A percentile compares a stretch with the other conserved stretches of the same genome.
phyloP scores from a whole-genome alignment of 2,797 vertebrate species.

The Hyperoplus immaculatus region DNA sequence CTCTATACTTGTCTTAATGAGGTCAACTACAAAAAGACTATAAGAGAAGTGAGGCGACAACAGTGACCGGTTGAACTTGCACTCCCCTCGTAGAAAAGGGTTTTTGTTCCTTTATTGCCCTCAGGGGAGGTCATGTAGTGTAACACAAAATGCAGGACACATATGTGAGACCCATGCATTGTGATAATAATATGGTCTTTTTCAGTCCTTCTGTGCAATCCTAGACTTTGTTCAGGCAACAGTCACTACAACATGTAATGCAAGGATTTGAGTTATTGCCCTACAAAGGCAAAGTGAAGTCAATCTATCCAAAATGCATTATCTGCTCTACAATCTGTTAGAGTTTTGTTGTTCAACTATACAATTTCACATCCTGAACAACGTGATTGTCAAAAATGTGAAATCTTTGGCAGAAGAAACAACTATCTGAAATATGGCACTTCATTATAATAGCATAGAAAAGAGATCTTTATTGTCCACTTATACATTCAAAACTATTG shows the following conservation, averaged over 20 bases:
- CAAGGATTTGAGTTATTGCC: neutral
- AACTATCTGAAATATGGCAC: too few relatives aligned
- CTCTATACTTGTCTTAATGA: constrained; percentile 42
- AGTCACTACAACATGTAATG: neutral
- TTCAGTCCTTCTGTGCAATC: constrained; percentile 43
- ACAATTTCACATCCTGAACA: too few relatives aligned
- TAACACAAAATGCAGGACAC: constrained; percentile 46
- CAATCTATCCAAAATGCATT: too few relatives aligned
- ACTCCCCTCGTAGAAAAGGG: constrained; percentile 44
- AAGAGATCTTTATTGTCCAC: too few relatives aligned
- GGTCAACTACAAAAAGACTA: constrained; percentile 51
- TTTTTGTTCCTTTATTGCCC: constrained; percentile 70
- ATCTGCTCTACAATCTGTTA: too few relatives aligned
- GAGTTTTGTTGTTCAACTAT: too few relatives aligned
- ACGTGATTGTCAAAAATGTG: too few relatives aligned
- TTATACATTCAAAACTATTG: too few relatives aligned
- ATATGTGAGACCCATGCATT: constrained; percentile 36
- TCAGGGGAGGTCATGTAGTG: constrained; percentile 68
- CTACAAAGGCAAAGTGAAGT: too few relatives aligned
- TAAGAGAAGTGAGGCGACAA: constrained; percentile 48
- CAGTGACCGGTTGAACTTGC: constrained; percentile 58
- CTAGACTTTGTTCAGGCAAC: constrained; percentile 26
- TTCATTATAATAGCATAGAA: too few relatives aligned
- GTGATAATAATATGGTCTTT: constrained; percentile 46
- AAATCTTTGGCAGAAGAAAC: too few relatives aligned